Percentiles rank a stretch among this genome's conserved stretches.
phyloP scores from a whole-genome alignment of 2,113 vertebrate genomes.

The Machaerirhynchus nigripectus region DNA sequence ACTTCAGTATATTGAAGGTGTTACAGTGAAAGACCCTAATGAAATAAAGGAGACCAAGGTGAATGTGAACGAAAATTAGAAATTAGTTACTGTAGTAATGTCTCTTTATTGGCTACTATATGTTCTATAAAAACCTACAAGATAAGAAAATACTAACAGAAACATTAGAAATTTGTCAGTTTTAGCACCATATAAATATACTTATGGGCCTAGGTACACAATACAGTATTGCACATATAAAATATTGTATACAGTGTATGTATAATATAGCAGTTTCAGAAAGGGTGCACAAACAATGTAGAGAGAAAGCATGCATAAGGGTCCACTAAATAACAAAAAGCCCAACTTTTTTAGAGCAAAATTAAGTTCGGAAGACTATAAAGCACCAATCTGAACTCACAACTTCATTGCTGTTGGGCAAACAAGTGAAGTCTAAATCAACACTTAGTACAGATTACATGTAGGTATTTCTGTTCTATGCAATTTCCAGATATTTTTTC shows the following conservation, averaged over 20 bases:
- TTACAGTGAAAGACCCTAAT: neutral
- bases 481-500: neutral
- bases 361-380: neutral
- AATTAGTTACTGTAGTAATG: neutral
- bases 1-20: neutral
- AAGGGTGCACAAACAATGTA: neutral
- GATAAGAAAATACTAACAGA: neutral
- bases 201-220: neutral
- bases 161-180: neutral
- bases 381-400: neutral
- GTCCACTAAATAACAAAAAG: neutral
- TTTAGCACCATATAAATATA: neutral
- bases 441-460: too few species aligned
- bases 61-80: neutral
- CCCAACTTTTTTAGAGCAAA: neutral
- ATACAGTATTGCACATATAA: too few species aligned
- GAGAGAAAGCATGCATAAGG: neutral
- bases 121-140: neutral
- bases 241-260: neutral
- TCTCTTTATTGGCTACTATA: neutral
- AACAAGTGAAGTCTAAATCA: neutral
- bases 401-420: neutral
- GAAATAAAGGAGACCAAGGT: neutral
- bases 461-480: neutral
- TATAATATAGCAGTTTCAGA: neutral